Base-by-base conservation (phyloP, 2,113 vertebrate genomes). In the Phaetusa simplex region DNA sequence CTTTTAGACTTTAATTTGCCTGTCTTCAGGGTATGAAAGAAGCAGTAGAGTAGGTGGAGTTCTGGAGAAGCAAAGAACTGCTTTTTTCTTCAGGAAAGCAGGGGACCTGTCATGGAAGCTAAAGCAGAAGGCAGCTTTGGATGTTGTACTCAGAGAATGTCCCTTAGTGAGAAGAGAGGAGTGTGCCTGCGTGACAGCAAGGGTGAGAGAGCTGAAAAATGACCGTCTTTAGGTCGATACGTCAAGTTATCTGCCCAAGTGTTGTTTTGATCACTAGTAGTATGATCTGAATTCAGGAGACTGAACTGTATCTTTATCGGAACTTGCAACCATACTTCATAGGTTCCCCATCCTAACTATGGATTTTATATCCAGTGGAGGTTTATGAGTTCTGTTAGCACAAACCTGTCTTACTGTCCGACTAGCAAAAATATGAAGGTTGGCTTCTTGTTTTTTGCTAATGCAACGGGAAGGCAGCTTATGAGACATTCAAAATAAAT, bases 401-500 rank as follows among this genome's bases (percentile, higher is more conserved):
- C 24, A 73, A 73, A 72, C 17, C n/a, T 69, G 14, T 93, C 34
- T 82, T 76, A 74, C 38, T n/a, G 22, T 90, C 55, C 82, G 43
- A 67, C 32, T 76, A 49, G 65, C 30, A 86, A 66, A 95, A 87
- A 90, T 67, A 56, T 4, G 34, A n/a, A n/a, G 18, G 30, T 19
- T 8, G 10, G 23, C 64, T 67, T 6, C 40, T 23, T n/a, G 58
- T 47, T 47, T 47, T 78, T 84, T 80, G 23, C 70, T 64, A 23
- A 29, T 87, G 70, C 43, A 90, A 24, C 83, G 12, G 6, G 32
- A 84, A 90, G 93, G 66, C 78, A 53, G 62, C 55, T 97, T 92
- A 64, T 88, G 84, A 94, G 58, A 83, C 61, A 49, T 97, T 96
- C 56, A 84, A 90, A 97, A 94, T 81, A 93, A 92, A 69, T 78